Evolutionary conservation across 2,113 vertebrate species (phyloP).

Genomic region (Tetrao urogallus): DNA sequence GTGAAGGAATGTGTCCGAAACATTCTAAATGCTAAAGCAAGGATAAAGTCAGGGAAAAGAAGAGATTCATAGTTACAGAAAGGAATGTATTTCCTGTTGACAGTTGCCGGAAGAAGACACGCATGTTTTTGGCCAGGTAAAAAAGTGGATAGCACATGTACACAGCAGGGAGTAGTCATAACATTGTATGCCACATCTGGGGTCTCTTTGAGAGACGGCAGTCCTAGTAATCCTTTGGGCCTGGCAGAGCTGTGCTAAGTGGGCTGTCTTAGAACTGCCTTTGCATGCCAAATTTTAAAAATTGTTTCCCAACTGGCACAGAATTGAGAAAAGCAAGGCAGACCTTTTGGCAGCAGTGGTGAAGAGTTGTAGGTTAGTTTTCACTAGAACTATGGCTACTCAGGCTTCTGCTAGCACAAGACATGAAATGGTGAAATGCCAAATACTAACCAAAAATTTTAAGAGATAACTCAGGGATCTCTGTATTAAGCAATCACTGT

Average conservation of each 20-base stretch:
- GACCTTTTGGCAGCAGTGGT: slow-evolving; percentile 20
- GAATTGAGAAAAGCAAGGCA: slow-evolving; percentile 9
- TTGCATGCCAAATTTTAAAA: slow-evolving; percentile 31
- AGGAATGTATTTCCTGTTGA: not conserved
- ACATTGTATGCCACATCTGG: slow-evolving; percentile 18
- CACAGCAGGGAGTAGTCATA: not conserved
- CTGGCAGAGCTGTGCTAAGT: slow-evolving; percentile 31
- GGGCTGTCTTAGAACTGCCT: slow-evolving; percentile 30
- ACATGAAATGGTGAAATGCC: slow-evolving; percentile 7
- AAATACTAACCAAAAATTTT: slow-evolving; percentile 21
- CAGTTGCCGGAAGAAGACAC: not conserved
- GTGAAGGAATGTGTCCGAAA: not conserved
- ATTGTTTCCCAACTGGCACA: slow-evolving; percentile 10
- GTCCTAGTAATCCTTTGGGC: slow-evolving; percentile 54
- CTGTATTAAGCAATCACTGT: slow-evolving; percentile 13
- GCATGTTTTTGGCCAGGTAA: not conserved
- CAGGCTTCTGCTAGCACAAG: not conserved
- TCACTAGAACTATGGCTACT: not conserved
- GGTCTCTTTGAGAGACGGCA: slow-evolving; percentile 36
- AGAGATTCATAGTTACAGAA: not conserved
- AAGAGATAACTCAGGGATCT: slow-evolving; percentile 40
- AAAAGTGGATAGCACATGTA: not conserved
- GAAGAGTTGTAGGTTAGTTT: not conserved
- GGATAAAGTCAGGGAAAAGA: not conserved
- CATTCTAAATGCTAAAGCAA: not conserved